Evolutionary conservation across 2,113 vertebrate species (phyloP).

Genomic region (Ia io): DNA sequence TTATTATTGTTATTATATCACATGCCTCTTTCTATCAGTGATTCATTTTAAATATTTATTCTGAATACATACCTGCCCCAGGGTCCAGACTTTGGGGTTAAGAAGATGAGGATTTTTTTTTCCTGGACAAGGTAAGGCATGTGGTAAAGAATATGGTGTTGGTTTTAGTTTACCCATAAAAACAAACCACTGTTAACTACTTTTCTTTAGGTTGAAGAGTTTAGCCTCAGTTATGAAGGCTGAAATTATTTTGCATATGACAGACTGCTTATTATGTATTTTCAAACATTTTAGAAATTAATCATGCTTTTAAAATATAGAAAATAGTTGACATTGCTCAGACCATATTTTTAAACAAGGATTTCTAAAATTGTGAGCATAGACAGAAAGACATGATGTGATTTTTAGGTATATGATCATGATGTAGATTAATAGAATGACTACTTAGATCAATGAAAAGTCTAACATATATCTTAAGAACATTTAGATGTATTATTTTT

Average conservation of each 20-base stretch:
- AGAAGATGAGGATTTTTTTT: conserved; percentile 25
- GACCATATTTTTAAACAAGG: background rate
- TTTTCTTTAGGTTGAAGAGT: conserved; percentile 12
- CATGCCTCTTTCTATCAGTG: background rate
- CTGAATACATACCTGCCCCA: background rate
- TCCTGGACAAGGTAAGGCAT: conserved; percentile 19
- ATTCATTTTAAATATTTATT: conserved; percentile 35
- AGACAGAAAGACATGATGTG: background rate
- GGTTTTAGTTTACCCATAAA: background rate
- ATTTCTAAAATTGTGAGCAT: conserved; percentile 7
- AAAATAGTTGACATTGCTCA: background rate
- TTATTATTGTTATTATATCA: background rate
- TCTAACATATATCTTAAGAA: background rate
- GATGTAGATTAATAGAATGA: background rate
- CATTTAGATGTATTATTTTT: conserved; percentile 18
- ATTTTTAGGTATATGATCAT: background rate
- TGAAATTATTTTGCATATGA: background rate
- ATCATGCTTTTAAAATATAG: background rate
- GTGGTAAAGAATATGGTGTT: background rate
- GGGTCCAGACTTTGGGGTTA: background rate
- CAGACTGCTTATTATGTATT: background rate
- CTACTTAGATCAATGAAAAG: background rate
- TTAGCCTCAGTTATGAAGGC: background rate
- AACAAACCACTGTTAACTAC: background rate
- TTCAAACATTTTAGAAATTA: conserved; percentile 14